Percentiles rank a stretch among this genome's conserved stretches.
Conservation (phyloP, 2,888 invertebrate genomes). For the Oxyteleia sp. region DNA sequence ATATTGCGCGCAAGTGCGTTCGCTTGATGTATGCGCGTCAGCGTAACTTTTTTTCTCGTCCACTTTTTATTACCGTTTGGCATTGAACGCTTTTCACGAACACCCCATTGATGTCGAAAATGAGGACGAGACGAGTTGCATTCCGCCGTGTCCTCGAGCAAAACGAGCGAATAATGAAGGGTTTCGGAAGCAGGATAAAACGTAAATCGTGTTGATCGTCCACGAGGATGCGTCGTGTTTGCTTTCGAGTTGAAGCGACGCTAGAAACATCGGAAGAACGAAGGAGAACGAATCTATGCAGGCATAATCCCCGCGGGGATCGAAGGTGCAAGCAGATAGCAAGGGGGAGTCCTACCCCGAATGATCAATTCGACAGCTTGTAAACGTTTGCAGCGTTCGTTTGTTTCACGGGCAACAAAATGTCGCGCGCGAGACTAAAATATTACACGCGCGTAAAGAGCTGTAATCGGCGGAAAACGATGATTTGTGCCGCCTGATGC, state of each 20-base stretch:
- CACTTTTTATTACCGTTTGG: too few species aligned
- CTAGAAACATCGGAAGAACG: conserved; percentile 75
- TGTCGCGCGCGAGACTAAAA: conserved; percentile 23
- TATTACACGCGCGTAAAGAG: conserved; percentile 7
- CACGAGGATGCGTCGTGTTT: conserved; percentile 70
- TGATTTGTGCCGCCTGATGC: too few species aligned
- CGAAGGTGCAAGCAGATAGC: conserved; percentile 44
- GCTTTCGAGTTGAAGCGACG: conserved; percentile 67
- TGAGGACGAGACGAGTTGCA: conserved; percentile 67
- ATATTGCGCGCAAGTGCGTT: conserved; percentile 1
- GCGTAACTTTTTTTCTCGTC: conserved; percentile 14
- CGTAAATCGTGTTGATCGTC: conserved; percentile 78
- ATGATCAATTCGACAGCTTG: conserved; percentile 69
- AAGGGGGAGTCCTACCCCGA: conserved; percentile 37
- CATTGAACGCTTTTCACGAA: too few species aligned
- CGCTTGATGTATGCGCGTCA: not conserved
- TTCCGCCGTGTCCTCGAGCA: conserved; percentile 80
- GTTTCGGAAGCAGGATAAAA: conserved; percentile 78
- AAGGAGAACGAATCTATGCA: conserved; percentile 77
- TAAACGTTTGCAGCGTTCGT: conserved; percentile 62
- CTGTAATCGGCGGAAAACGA: too few species aligned
- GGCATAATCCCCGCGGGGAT: conserved; percentile 77
- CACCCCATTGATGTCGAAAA: conserved; percentile 60
- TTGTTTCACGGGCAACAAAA: conserved; percentile 35
- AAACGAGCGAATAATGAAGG: conserved; percentile 82